These are phyloP conservation scores for Wasmannia auropunctata DNA, from an alignment of 1,140 invertebrate species.

Conservation along the genomic window DNA sequence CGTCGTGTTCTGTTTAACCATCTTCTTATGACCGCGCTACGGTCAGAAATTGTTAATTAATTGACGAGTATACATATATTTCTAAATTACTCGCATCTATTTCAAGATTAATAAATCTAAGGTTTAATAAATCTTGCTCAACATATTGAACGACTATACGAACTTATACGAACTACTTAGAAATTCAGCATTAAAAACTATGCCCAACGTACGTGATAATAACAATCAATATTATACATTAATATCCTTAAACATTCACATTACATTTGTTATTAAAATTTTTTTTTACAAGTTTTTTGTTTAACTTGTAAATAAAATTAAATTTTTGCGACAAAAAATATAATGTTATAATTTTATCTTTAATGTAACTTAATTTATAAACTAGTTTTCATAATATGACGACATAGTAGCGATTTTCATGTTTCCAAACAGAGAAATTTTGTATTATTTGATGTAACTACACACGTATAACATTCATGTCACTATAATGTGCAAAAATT, in stretches of 20 bases:
- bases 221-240: neutral
- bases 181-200: neutral
- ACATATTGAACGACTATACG: neutral
- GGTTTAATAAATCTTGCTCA: neutral
- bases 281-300: neutral
- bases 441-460: neutral
- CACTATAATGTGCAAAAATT: neutral
- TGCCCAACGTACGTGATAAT: neutral
- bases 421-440: neutral
- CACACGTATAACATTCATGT: neutral
- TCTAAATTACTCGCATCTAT: conserved; percentile 63
- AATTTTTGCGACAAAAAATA: neutral
- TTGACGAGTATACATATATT: conserved; percentile 78
- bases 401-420: neutral
- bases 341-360: neutral
- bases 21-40: conserved; percentile 31
- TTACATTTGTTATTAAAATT: neutral
- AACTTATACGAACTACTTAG: neutral
- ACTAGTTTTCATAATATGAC: too few relatives aligned
- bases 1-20: conserved; percentile 74
- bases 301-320: neutral
- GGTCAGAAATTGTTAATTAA: conserved; percentile 81
- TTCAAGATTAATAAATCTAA: neutral
- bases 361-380: neutral
- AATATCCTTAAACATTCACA: neutral